Percentiles rank a stretch among this genome's conserved stretches.
Conservation (phyloP, 1,140 invertebrate genomes). For the Drosophila sp. region DNA sequence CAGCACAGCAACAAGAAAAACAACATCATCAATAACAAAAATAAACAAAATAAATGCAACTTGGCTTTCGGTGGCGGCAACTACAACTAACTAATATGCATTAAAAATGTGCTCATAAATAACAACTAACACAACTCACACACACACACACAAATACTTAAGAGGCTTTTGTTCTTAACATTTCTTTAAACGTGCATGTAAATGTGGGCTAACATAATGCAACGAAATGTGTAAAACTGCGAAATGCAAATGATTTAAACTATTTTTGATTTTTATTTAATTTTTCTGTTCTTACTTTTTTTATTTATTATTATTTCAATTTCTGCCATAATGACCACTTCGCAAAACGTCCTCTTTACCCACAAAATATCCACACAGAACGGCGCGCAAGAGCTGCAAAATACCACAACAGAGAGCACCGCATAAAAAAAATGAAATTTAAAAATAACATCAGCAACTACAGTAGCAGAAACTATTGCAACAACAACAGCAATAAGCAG, state of each 20-base stretch:
- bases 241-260: constrained; percentile 20
- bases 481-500: constrained; percentile 36
- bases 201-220: constrained; percentile 33
- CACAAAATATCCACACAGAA: constrained; percentile 54
- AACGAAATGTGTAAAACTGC: constrained; percentile 36
- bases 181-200: constrained; percentile 38
- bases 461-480: constrained; percentile 23
- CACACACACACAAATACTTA: constrained; percentile 39
- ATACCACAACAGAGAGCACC: constrained; percentile 84
- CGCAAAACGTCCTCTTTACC: constrained; percentile 2
- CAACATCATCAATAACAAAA: constrained; percentile 31
- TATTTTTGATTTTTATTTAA: constrained; percentile 19
- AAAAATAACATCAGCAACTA: constrained; percentile 37
- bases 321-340: constrained; percentile 44
- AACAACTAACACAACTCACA: constrained; percentile 52
- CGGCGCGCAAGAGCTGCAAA: constrained; percentile 83
- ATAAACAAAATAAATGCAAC: constrained; percentile 16
- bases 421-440: constrained; percentile 62
- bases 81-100: constrained; percentile 39
- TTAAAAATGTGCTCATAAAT: constrained; percentile 52
- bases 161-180: constrained; percentile 71
- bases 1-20: constrained; percentile 48
- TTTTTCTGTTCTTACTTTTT: constrained; percentile 42
- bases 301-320: constrained; percentile 46
- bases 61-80: constrained; percentile 61